Percentiles rank a stretch among this genome's conserved stretches.
Conservation (phyloP, 2,113 vertebrate species). For the Turdus rufiventris region DNA sequence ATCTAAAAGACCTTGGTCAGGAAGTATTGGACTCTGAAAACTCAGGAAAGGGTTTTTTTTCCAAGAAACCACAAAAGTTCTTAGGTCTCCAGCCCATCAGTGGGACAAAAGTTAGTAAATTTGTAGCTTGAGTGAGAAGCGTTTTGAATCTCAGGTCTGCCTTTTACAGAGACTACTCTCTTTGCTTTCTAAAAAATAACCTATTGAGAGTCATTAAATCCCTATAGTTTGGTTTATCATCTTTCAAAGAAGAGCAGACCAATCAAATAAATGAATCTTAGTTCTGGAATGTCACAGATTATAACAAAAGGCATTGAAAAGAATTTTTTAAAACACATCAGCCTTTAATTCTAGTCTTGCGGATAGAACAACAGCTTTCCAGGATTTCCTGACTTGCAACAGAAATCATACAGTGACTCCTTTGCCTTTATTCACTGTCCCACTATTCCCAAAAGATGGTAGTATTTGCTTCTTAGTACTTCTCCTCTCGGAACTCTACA, state of each 20-base stretch:
- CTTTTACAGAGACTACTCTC: neutral
- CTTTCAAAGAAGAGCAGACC: neutral
- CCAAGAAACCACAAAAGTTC: neutral
- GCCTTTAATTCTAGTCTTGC: neutral
- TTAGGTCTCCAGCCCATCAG: neutral
- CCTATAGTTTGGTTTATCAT: neutral
- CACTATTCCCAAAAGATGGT: neutral
- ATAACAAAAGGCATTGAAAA: neutral
- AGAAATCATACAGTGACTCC: neutral
- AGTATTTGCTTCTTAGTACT: neutral
- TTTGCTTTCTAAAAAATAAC: neutral
- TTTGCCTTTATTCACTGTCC: neutral
- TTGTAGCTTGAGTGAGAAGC: neutral
- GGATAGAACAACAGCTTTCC: neutral
- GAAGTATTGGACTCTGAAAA: neutral
- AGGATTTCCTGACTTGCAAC: neutral
- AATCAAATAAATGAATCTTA: neutral
- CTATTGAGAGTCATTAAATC: neutral
- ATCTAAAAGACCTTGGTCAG: neutral
- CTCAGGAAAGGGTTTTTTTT: neutral
- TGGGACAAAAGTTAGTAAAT: neutral
- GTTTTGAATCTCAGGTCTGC: neutral
- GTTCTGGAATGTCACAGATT: neutral
- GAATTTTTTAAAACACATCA: neutral
- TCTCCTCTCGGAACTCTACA: neutral